Conservation (phyloP, 2,888 invertebrate species). For the Cephus nigrinus region DNA sequence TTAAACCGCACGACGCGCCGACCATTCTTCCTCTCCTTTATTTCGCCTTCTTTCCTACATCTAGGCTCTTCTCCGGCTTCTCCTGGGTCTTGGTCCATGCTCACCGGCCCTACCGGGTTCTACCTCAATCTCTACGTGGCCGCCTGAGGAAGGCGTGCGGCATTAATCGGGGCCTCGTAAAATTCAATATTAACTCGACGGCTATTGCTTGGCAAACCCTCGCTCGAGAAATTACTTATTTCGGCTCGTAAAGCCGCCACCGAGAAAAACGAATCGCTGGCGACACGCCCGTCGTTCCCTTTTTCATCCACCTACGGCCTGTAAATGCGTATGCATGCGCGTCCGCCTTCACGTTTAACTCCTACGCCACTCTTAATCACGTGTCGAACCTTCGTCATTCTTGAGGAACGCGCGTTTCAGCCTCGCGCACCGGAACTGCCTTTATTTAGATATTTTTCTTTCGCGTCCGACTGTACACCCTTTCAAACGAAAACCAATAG, state of each 20-base stretch:
- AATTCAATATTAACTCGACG: constrained; percentile 4
- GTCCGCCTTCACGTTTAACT: background rate
- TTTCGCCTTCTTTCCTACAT: background rate
- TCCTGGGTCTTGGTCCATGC: no score
- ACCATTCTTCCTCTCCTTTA: background rate
- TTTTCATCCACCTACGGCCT: background rate
- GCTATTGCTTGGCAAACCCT: background rate
- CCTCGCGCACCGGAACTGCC: background rate
- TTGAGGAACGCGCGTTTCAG: background rate
- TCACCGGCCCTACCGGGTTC: background rate
- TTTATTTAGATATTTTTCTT: background rate
- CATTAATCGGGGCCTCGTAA: background rate
- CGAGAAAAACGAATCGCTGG: background rate
- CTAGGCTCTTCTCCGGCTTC: background rate
- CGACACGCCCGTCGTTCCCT: background rate
- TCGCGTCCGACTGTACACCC: background rate
- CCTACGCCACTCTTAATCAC: background rate
- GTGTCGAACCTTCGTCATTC: background rate
- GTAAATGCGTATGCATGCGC: background rate
- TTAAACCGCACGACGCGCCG: background rate
- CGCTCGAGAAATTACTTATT: constrained; percentile 26
- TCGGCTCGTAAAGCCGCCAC: constrained; percentile 20
- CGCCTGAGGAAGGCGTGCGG: background rate
- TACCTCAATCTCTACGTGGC: background rate
- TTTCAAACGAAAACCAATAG: background rate